Base-by-base conservation (phyloP, 1,140 invertebrate species). In the Maconellicoccus hirsutus region DNA sequence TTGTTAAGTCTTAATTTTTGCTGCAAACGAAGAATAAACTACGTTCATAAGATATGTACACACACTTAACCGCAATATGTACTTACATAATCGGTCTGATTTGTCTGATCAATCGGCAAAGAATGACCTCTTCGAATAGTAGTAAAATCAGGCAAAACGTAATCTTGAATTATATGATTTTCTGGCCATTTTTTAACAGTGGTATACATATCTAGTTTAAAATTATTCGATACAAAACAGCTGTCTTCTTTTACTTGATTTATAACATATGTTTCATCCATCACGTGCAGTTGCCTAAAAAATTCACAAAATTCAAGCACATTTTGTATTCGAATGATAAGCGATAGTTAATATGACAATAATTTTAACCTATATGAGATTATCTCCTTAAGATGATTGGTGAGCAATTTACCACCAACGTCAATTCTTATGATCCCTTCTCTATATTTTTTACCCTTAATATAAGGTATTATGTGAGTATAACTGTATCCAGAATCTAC, bases 251-350 rank as follows among this genome's bases (percentile, higher is more conserved):
- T 99, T 0, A 92, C 89, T 81, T 99, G 95, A 81, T 99, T 99
- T 10, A 99, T 95, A 0, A 99, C 94, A 81, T 94, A 96, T 0
- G 96, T 98, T 81, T 99, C 98, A 79, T 99, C 96, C 92, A 98
- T 95, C 0, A 99, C 95, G 83, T 99, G 93, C 19, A 99, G 81
- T 77, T 99, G 96, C 39, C 96, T 83, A 74, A 29, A 75, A 71
- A 39, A n/a, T n/a, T n/a, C n/a, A n/a, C 39, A 26, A 22, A 14
- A n/a, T n/a, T n/a, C n/a, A n/a, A n/a, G n/a, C n/a, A 39, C 66
- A 63, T 16, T 8, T 8, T 16, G 25, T 72, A 27, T n/a, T 23
- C 12, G 22, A 25, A 23, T 69, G 25, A 69, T 12, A 69, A 69
- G 4, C 10, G 16, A 69, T 69, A 69, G 4, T 69, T 7, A 22